Conservation (phyloP, 2,888 invertebrate genomes). For the Loripinus fragilis region DNA sequence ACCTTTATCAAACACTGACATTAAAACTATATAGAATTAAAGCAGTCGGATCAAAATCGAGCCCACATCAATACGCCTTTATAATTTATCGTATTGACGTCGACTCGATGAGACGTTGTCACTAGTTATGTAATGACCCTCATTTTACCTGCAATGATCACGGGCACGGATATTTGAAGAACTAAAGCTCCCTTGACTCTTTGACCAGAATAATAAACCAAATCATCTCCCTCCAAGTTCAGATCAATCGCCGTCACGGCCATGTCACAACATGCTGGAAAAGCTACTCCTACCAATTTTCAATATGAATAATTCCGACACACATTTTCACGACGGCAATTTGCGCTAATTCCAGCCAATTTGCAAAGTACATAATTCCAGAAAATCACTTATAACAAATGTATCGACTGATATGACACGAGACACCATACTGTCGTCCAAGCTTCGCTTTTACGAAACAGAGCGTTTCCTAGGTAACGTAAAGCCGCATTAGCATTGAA, state of each 20-base stretch:
- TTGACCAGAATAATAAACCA: constrained; percentile 78
- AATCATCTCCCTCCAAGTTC: constrained; percentile 74
- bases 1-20: no score
- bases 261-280: constrained; percentile 44
- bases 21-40: no score
- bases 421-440: constrained; percentile 41
- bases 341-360: no score
- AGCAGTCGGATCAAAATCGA: no score
- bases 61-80: no score
- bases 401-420: background rate
- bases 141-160: constrained; percentile 76
- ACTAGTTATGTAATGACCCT: no score
- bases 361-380: background rate
- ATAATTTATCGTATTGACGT: no score
- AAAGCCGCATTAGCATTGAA: constrained; percentile 39
- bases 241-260: constrained; percentile 73
- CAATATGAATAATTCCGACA: background rate
- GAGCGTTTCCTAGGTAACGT: constrained; percentile 52
- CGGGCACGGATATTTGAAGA: constrained; percentile 73
- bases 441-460: constrained; percentile 35
- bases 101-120: no score
- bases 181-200: constrained; percentile 76
- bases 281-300: background rate
- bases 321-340: no score
- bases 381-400: background rate